A percentile compares a stretch with the other conserved stretches of the same genome.
These are phyloP conservation scores for Drosophila pandora DNA, from an alignment of 1,140 invertebrate genomes.

Conservation along the genomic window DNA sequence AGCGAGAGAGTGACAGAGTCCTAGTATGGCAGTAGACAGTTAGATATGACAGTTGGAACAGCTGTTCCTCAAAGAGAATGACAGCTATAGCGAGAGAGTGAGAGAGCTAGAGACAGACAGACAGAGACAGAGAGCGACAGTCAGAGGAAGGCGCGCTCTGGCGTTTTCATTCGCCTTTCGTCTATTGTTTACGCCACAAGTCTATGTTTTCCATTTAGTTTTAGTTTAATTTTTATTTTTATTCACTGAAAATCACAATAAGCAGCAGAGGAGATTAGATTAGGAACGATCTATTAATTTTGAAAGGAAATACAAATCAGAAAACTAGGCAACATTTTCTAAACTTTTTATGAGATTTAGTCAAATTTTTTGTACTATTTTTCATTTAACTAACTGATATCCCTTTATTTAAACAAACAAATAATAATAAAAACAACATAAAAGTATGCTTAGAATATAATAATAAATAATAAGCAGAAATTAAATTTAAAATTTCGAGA, in stretches of 20 bases:
- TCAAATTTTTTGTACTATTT: too few species aligned
- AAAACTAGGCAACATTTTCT: not conserved
- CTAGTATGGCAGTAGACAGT: not conserved
- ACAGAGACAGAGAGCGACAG: constrained; percentile 31
- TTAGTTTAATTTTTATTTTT: not conserved
- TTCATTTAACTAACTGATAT: too few species aligned
- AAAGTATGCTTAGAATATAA: not conserved
- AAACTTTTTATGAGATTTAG: too few species aligned
- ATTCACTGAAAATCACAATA: constrained; percentile 29
- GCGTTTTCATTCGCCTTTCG: constrained; percentile 35
- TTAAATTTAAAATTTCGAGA: not conserved
- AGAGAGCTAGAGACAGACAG: constrained; percentile 6
- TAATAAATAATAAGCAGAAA: not conserved
- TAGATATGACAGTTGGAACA: constrained; percentile 20
- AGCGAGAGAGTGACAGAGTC: constrained; percentile 21
- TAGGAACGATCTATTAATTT: not conserved
- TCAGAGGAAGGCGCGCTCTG: constrained; percentile 39
- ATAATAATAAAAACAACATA: not conserved
- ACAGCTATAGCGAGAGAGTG: constrained; percentile 28
- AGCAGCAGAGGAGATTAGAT: not conserved
- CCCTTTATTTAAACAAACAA: not conserved
- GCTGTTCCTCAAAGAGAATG: constrained; percentile 27
- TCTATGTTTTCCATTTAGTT: constrained; percentile 9
- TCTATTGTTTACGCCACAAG: constrained; percentile 33
- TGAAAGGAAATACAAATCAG: not conserved